These are phyloP conservation scores for Hippocampus abdominalis DNA, from an alignment of 2,113 vertebrate species.

Conservation along the genomic window DNA sequence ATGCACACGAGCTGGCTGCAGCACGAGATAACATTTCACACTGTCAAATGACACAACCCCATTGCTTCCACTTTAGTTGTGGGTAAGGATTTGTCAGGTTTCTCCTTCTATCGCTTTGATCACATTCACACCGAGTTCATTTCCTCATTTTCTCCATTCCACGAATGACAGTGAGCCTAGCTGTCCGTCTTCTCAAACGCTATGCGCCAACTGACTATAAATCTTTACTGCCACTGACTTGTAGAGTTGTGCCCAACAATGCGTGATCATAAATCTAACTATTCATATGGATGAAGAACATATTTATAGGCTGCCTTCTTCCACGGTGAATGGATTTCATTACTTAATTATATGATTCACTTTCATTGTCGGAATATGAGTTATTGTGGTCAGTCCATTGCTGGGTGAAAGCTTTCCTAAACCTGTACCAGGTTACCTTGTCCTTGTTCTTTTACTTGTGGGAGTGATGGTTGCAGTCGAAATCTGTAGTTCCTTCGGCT, in stretches of 20 bases:
- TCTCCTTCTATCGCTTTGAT: slow-evolving; percentile 34
- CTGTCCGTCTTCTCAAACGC: background rate
- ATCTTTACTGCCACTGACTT: background rate
- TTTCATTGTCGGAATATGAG: background rate
- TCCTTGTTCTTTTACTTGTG: too few species aligned
- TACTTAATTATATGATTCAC: background rate
- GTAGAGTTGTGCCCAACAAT: background rate
- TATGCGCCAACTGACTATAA: background rate
- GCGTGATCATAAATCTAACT: background rate
- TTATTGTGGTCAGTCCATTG: background rate
- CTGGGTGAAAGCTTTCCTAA: too few species aligned
- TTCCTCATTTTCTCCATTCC: slow-evolving; percentile 12
- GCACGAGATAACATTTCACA: slow-evolving; percentile 9
- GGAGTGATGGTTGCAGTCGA: too few species aligned
- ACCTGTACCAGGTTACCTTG: too few species aligned
- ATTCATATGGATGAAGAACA: too few species aligned
- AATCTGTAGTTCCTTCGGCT: too few species aligned
- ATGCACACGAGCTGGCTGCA: slow-evolving; percentile 12
- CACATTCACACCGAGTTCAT: slow-evolving; percentile 13
- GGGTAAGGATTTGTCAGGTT: slow-evolving; percentile 30
- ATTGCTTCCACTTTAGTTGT: slow-evolving; percentile 1
- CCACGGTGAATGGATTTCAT: background rate
- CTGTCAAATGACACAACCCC: slow-evolving; percentile 5
- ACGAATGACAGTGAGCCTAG: background rate
- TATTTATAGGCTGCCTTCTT: too few species aligned